phyloP scores from a whole-genome alignment of 2,888 invertebrate species.

The Pterostichus madidus region DNA sequence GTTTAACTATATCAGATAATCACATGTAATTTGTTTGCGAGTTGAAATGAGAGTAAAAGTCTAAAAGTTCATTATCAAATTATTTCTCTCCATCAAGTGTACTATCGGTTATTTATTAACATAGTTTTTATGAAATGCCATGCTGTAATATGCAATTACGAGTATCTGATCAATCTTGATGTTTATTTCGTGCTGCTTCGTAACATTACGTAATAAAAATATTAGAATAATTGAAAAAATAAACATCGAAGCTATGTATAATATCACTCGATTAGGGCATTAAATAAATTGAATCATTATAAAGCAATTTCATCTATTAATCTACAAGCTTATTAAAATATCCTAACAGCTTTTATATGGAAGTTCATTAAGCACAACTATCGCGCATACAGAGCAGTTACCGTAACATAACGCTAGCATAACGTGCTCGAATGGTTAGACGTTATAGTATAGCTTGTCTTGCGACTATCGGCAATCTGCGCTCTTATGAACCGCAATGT shows the following conservation, averaged over 20 bases:
- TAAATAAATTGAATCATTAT: conserved; percentile 58
- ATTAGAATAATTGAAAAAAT: conserved; percentile 49
- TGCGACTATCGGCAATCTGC: not conserved
- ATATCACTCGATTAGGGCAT: conserved; percentile 48
- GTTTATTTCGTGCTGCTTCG: conserved; percentile 34
- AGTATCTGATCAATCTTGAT: conserved; percentile 30
- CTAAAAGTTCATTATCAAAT: conserved; percentile 4
- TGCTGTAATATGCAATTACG: conserved; percentile 30
- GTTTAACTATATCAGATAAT: too few relatives aligned
- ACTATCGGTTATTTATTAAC: conserved; percentile 1
- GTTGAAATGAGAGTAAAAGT: not conserved
- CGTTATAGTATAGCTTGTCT: not conserved
- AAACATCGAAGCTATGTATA: conserved; percentile 22
- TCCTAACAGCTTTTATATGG: conserved; percentile 52
- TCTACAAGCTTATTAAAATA: conserved; percentile 59
- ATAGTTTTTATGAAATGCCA: conserved; percentile 24
- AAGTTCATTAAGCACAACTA: conserved; percentile 34
- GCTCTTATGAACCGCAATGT: conserved; percentile 1
- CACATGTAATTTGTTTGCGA: too few relatives aligned
- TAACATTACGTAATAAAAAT: conserved; percentile 10
- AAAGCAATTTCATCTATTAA: conserved; percentile 48
- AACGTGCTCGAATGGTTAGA: conserved; percentile 25
- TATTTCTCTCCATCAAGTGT: not conserved
- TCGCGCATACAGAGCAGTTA: conserved; percentile 22
- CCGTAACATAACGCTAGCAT: not conserved